These are phyloP conservation scores for Chloroceryle inda DNA, from an alignment of 2,797 vertebrate species.

Conservation along the genomic window DNA sequence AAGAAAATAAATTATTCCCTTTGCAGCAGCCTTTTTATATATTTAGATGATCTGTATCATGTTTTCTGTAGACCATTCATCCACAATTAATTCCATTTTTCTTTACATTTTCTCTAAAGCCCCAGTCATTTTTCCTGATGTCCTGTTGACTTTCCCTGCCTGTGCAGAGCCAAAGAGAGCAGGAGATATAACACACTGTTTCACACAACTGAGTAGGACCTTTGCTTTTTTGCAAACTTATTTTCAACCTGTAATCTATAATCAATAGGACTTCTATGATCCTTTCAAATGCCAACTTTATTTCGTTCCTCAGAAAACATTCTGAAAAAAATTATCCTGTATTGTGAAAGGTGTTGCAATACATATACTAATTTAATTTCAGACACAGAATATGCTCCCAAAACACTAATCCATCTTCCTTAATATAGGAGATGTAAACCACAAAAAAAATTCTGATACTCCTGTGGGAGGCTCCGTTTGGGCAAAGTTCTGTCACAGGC, in stretches of 20 bases:
- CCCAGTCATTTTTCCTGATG: background rate
- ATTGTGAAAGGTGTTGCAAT: background rate
- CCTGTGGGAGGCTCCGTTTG: background rate
- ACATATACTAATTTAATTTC: background rate
- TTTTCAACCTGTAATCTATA: background rate
- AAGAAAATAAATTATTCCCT: background rate
- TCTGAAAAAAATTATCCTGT: background rate
- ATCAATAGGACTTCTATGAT: background rate
- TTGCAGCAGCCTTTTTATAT: background rate
- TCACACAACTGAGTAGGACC: background rate
- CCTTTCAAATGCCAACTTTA: background rate
- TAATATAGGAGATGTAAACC: background rate
- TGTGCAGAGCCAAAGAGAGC: background rate
- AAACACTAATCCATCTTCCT: background rate
- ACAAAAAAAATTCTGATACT: constrained; percentile 25
- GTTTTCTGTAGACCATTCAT: background rate
- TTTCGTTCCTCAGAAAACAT: background rate
- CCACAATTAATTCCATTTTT: background rate
- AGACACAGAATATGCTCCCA: background rate
- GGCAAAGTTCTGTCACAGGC: background rate
- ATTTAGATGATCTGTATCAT: background rate
- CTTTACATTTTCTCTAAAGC: background rate
- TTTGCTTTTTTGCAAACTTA: background rate
- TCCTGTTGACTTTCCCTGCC: background rate
- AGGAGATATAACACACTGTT: background rate